These are phyloP conservation scores for Melanchra persicariae DNA, from an alignment of 2,888 invertebrate species.

Conservation along the genomic window DNA sequence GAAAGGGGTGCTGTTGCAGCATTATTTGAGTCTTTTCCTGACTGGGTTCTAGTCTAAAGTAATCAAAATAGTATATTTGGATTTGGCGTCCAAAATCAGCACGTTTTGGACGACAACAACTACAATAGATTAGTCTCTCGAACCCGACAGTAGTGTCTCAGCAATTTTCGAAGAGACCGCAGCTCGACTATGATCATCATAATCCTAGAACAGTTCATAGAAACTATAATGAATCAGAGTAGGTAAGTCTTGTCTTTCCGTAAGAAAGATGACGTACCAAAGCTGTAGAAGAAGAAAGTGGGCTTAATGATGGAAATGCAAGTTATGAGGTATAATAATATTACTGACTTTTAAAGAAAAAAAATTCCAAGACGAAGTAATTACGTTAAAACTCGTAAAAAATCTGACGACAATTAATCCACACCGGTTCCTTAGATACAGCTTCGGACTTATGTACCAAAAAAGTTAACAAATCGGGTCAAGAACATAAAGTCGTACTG, in stretches of 20 bases:
- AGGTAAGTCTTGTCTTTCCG: too few relatives aligned
- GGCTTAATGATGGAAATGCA: too few relatives aligned
- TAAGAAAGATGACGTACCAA: too few relatives aligned
- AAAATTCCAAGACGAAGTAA: background rate
- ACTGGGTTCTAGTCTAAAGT: background rate
- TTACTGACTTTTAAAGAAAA: too few relatives aligned
- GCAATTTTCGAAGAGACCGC: too few relatives aligned
- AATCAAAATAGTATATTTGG: too few relatives aligned
- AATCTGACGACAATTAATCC: background rate
- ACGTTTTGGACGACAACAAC: too few relatives aligned
- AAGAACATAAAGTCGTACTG: conserved; percentile 21
- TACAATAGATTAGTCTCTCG: too few relatives aligned
- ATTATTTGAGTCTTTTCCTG: background rate
- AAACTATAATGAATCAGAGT: background rate
- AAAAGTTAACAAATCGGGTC: conserved; percentile 12
- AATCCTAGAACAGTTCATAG: background rate
- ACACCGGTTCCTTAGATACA: background rate
- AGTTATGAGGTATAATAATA: too few relatives aligned
- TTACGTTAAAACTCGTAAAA: background rate
- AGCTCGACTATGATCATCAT: background rate
- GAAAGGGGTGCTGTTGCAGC: background rate
- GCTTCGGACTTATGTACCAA: conserved; percentile 1
- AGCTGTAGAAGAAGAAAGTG: too few relatives aligned
- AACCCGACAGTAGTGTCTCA: too few relatives aligned
- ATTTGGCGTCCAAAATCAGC: too few relatives aligned